Evolutionary conservation across 2,113 vertebrate species (phyloP), one percentile per base, ranked within the genome.

Genomic region (Australoheros scitulus): DNA sequence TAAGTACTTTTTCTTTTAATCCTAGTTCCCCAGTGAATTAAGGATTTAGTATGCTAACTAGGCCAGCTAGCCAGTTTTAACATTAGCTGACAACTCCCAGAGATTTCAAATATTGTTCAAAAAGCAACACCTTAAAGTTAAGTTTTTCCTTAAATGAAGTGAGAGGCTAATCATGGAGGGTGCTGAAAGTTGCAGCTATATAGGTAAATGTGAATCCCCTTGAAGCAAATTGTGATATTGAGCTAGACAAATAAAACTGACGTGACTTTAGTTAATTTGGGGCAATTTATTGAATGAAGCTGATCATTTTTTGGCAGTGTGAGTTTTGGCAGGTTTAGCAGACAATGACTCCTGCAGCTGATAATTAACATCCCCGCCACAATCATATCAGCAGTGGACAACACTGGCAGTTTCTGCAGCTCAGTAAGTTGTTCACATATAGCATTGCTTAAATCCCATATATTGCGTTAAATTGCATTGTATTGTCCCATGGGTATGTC

Each of bases 311-410:
- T 72, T 72, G 68, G 4, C 61, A 18, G 20, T 18, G 41, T 36
- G 29, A 55, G 32, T 76, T 76, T 76, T 76, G 72, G 22, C 43
- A 47, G 57, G 38, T 57, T 80, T 76, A 61, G 20, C 11, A 79
- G 43, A 68, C 79, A 68, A 14, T 13, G 15, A 26, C 17, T 29
- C 55, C 24, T 78, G 55, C 77, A 61, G 59, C 55, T 75, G 64
- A 60, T 74, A 47, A 61, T 38, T 75, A 47, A 61, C 20, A 65
- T 63, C 78, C 20, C 26, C 4, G 36, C 0, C 63, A 52, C 70
- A 68, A 61, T 41, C 34, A 63, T 64, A 38, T 76, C 15, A 64
- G n/a, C 50, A 50, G 59, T 1, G 41, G 32, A 52, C 63, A 77
- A 72, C 11, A 9, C 18, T n/a, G 11, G 8, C 14, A 56, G 17